Base-by-base conservation (phyloP, 1,140 invertebrate genomes). In the Cotesia chilonis region DNA sequence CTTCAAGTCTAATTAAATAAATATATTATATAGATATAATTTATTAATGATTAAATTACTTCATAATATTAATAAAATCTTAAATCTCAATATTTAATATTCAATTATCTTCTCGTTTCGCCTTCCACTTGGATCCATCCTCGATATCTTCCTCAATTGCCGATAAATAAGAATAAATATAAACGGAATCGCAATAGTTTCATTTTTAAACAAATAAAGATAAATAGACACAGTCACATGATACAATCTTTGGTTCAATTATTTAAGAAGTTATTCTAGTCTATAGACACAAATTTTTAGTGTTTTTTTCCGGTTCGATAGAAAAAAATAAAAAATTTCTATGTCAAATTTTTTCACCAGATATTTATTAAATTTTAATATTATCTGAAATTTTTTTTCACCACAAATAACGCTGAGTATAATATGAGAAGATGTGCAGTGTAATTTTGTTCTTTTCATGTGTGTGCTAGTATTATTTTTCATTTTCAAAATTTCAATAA, bases 131-230 rank as follows among this genome's bases (percentile, higher is more conserved):
- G 79, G 17, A 83, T 77, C 67, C 79, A 76, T 3, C 70, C 74
- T 4, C 71, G n/a, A 86, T 70, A 52, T 83, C 90, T 75, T 92
- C 89, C 77, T 92, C 89, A 41, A 94, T 79, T 93, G 92, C 68
- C 93, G 88, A 79, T 93, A 94, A 61, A 94, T 90, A 77, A 94
- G 90, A 0, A 95, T 85, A 5, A 90, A 88, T 67, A 95, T 88
- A 74, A 94, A 90, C 20, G 93, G 94, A 71, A 95, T 88, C 1
- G 93, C 92, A 94, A 84, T 66, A 91, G 86, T n/a, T 80, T 94
- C 92, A 77, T 93, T 92, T 78, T 93, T 92, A 78, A 94, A 94
- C 9, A 94, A 81, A 81, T 94, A 95, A 51, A 94, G 87, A 65
- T 87, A 87, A 9, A 82, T 55, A 4, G 93, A 66, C 64, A n/a